These are phyloP conservation scores for Nothobranchius kuhntae DNA, from an alignment of 2,113 vertebrate species.

Conservation along the genomic window DNA sequence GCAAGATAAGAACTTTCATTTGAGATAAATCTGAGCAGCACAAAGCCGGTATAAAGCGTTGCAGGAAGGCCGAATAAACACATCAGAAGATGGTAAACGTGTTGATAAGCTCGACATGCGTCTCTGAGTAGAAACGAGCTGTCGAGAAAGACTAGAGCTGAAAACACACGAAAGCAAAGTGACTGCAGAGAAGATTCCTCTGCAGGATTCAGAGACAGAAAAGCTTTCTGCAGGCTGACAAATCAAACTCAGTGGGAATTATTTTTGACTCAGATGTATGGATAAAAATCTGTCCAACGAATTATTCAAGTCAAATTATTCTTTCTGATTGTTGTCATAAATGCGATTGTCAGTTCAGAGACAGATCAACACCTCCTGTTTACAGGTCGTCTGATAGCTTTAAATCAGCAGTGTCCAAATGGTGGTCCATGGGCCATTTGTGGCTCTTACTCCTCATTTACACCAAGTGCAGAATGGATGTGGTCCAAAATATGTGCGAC, in stretches of 20 bases:
- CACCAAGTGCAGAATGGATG: too few species aligned
- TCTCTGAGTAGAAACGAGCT: constrained; percentile 28
- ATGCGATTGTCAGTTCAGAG: too few species aligned
- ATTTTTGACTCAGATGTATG: neutral
- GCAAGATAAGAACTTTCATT: constrained; percentile 47
- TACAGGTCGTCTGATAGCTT: too few species aligned
- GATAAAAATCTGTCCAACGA: too few species aligned
- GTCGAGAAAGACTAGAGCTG: constrained; percentile 13
- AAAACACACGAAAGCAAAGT: constrained; percentile 27
- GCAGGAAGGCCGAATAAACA: constrained; percentile 30
- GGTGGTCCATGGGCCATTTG: too few species aligned
- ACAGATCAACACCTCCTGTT: too few species aligned
- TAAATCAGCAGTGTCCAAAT: too few species aligned
- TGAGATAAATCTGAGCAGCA: constrained; percentile 43
- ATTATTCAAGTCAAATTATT: too few species aligned
- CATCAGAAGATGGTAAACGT: constrained; percentile 30
- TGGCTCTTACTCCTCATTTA: too few species aligned
- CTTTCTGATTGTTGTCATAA: too few species aligned
- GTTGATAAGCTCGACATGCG: constrained; percentile 37
- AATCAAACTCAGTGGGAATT: neutral
- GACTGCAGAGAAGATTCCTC: constrained; percentile 14
- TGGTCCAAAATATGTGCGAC: too few species aligned
- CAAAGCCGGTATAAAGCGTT: constrained; percentile 44
- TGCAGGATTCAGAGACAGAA: neutral
- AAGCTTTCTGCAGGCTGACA: neutral